These are phyloP conservation scores for Aselliscus stoliczkanus DNA, from an alignment of 2,797 vertebrate species.

Conservation along the genomic window DNA sequence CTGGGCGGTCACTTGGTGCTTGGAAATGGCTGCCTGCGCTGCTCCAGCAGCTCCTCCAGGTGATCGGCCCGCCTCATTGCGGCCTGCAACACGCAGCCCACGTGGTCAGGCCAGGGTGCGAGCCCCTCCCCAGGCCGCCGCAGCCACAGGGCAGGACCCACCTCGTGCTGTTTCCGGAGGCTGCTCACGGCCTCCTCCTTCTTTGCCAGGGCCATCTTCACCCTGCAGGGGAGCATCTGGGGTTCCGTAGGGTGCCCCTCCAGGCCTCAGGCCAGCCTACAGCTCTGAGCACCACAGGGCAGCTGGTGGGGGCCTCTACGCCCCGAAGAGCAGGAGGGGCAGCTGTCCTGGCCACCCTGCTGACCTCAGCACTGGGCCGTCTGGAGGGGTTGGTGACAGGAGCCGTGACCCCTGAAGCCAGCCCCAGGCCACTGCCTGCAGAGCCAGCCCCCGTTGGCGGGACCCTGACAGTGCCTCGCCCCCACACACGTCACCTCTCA, in stretches of 20 bases:
- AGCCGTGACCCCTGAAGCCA: background rate
- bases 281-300: background rate
- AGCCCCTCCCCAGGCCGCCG: accelerated
- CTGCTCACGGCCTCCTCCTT: constrained; percentile 91
- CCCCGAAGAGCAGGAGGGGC: background rate
- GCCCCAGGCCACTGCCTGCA: background rate
- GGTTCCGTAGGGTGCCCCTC: accelerated
- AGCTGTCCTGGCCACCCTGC: background rate
- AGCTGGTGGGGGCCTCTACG: background rate
- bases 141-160: constrained; percentile 72
- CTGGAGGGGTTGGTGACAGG: background rate
- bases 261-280: background rate
- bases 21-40: constrained; percentile 86
- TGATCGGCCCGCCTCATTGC: constrained; percentile 90
- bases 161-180: constrained; percentile 91
- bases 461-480: accelerated
- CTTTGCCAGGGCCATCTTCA: constrained; percentile 90
- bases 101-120: background rate
- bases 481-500: accelerated
- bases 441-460: background rate
- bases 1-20: constrained; percentile 77
- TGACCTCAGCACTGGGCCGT: accelerated
- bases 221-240: constrained; percentile 77
- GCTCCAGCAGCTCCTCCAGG: constrained; percentile 91
- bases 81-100: constrained; percentile 79